Percentiles rank a stretch among this genome's conserved stretches.
phyloP scores from a whole-genome alignment of 64 coral and sea anemone genomes.

The Actinia equina region DNA sequence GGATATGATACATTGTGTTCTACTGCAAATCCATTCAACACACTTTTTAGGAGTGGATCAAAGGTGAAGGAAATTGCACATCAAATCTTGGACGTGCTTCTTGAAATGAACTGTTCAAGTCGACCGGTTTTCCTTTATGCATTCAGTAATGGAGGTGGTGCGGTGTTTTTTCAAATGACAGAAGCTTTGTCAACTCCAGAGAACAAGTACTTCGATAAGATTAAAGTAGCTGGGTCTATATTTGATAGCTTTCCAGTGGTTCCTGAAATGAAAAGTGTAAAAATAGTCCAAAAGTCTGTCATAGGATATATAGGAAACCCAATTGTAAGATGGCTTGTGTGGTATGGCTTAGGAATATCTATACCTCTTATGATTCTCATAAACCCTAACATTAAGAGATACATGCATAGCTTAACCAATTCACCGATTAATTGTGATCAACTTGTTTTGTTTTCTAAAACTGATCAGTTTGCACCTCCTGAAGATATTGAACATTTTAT shows the following conservation, averaged over 20 bases:
- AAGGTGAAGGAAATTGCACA: slow-evolving; percentile 69
- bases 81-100: slow-evolving; percentile 50
- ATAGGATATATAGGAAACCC: slow-evolving; percentile 58
- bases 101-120: slow-evolving; percentile 25
- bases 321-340: slow-evolving; percentile 43
- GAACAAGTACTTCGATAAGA: slow-evolving; percentile 30
- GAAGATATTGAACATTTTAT: slow-evolving; percentile 71
- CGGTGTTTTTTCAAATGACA: slow-evolving; percentile 82
- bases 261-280: slow-evolving; percentile 65
- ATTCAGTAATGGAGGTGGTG: slow-evolving; percentile 93
- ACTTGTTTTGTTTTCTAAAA: slow-evolving; percentile 80
- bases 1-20: slow-evolving; percentile 63
- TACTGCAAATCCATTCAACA: slow-evolving; percentile 85
- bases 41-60: slow-evolving; percentile 68
- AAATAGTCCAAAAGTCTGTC: slow-evolving; percentile 47
- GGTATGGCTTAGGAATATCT: slow-evolving; percentile 49
- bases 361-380: slow-evolving; percentile 45
- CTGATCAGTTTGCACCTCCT: slow-evolving; percentile 69
- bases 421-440: slow-evolving; percentile 45
- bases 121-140: slow-evolving; percentile 88
- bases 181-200: slow-evolving; percentile 60
- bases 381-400: slow-evolving; percentile 49
- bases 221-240: slow-evolving; percentile 73
- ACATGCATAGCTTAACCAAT: slow-evolving; percentile 43
- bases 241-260: slow-evolving; percentile 91